Conservation (phyloP, 2,797 vertebrate species). For the Micrastur ruficollis region DNA sequence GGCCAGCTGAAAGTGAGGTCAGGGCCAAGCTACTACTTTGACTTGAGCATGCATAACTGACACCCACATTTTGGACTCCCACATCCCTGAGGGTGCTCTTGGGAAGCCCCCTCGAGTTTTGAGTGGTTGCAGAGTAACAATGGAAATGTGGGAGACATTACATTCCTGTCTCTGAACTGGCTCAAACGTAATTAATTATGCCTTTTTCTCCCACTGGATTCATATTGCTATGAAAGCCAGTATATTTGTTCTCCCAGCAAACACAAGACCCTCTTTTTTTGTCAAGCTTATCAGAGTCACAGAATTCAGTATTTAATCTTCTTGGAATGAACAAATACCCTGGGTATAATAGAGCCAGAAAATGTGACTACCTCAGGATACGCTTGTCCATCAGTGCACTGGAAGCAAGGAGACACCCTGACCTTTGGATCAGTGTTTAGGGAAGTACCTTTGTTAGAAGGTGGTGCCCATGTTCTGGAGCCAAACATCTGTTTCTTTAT, state of each 20-base stretch:
- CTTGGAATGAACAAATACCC: not conserved
- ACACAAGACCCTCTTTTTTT: constrained; percentile 7
- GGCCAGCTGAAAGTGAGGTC: not conserved
- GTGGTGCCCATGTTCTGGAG: not conserved
- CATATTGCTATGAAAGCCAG: not conserved
- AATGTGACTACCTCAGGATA: not conserved
- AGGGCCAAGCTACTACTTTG: not conserved
- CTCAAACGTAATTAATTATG: not conserved
- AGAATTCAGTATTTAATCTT: not conserved
- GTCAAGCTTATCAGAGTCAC: constrained; percentile 6
- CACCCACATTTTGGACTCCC: not conserved
- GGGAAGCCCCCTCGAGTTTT: not conserved
- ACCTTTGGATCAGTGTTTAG: not conserved
- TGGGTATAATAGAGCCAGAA: not conserved
- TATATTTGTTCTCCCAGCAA: constrained; percentile 6
- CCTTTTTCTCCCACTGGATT: constrained; percentile 4
- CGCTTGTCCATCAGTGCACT: not conserved
- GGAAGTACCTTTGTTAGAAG: not conserved
- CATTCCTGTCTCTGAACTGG: not conserved
- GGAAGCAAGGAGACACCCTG: not conserved
- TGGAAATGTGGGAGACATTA: not conserved
- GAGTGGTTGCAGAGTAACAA: not conserved
- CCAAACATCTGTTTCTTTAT: constrained; percentile 51
- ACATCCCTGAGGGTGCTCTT: not conserved
- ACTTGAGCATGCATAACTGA: not conserved